Base-by-base conservation (phyloP, 2,113 vertebrate genomes). In the Coptodon rendalli region DNA sequence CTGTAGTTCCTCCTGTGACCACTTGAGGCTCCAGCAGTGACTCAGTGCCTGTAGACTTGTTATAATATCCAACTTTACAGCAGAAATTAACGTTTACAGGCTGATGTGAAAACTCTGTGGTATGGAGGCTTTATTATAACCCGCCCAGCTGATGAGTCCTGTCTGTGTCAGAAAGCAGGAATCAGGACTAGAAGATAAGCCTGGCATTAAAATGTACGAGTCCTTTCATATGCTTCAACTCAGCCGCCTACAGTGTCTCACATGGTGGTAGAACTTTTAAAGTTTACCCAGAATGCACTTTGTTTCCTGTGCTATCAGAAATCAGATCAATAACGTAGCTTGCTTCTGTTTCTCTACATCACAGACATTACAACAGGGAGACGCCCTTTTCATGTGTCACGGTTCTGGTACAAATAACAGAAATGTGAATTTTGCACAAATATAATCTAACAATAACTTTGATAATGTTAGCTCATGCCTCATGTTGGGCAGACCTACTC, bases 241-340 rank as follows among this genome's bases (percentile, higher is more conserved):
- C 5, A 24, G 34, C 10, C 3, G 6, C 36, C 17, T 71, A 36
- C 31, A 38, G 61, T 0, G 24, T 17, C 8, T 45, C 38, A 27
- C 68, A 27, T 17, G 14, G 22, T 27, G 22, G 9, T 43, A 73
- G 2, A 24, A 27, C 38, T 16, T 24, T 24, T 9, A 27, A 45
- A 73, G 68, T 73, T 71, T 40, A 71, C 36, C 36, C n/a, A 71
- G 36, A 43, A 71, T 14, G 36, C 36, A 40, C 63, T 68, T 68
- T 40, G 0, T 40, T 68, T 68, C 12, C 0, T 68, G 1, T 14
- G 36, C 19, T 24, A 14, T 68, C 0, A 40, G 63, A 14, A 36
- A 4, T 22, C 11, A 22, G 63, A 68, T 68, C 36, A 68, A 0
- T 63, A 63, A 68, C 34, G 11, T 40, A 68, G 34, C 63, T 0